phyloP scores from a whole-genome alignment of 2,797 vertebrate species.

The Myripristis murdjan region DNA sequence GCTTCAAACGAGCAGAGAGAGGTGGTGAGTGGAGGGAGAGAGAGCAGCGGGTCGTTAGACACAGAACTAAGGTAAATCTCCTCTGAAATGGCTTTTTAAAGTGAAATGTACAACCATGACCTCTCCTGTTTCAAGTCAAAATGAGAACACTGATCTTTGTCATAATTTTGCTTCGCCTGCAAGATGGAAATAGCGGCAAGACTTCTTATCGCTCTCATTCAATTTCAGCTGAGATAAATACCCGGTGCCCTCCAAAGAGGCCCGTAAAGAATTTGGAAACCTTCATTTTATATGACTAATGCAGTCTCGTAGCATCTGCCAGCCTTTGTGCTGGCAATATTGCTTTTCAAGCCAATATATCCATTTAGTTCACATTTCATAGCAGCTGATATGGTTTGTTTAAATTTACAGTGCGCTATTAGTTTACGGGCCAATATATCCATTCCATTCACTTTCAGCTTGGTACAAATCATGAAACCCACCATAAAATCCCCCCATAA shows the following conservation, averaged over 20 bases:
- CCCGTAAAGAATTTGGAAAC: slow-evolving; percentile 56
- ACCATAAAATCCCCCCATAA: background rate
- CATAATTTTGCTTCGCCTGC: slow-evolving; percentile 15
- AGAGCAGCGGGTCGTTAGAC: slow-evolving; percentile 39
- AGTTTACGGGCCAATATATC: slow-evolving; percentile 29
- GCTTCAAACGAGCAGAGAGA: slow-evolving; percentile 40
- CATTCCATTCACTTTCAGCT: slow-evolving; percentile 31
- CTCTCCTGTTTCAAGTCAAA: slow-evolving; percentile 46
- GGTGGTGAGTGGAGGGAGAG: slow-evolving; percentile 27
- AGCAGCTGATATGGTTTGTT: slow-evolving; percentile 58
- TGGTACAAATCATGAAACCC: slow-evolving; percentile 19
- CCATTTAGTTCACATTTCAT: slow-evolving; percentile 63
- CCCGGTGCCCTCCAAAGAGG: slow-evolving; percentile 38
- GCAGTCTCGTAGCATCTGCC: slow-evolving; percentile 44
- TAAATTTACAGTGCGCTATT: slow-evolving; percentile 36
- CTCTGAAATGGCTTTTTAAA: slow-evolving; percentile 20
- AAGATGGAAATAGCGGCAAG: slow-evolving; percentile 19
- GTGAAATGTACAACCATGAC: slow-evolving; percentile 35
- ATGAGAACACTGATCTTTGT: slow-evolving; percentile 42
- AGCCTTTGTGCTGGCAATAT: slow-evolving; percentile 43
- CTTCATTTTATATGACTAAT: slow-evolving; percentile 57
- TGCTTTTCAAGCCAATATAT: slow-evolving; percentile 64
- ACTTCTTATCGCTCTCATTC: slow-evolving; percentile 52
- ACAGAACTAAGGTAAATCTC: slow-evolving; percentile 43
- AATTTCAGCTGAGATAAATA: slow-evolving; percentile 60